Conservation (phyloP, 1,140 invertebrate species). For the Brachionus koreanus region DNA sequence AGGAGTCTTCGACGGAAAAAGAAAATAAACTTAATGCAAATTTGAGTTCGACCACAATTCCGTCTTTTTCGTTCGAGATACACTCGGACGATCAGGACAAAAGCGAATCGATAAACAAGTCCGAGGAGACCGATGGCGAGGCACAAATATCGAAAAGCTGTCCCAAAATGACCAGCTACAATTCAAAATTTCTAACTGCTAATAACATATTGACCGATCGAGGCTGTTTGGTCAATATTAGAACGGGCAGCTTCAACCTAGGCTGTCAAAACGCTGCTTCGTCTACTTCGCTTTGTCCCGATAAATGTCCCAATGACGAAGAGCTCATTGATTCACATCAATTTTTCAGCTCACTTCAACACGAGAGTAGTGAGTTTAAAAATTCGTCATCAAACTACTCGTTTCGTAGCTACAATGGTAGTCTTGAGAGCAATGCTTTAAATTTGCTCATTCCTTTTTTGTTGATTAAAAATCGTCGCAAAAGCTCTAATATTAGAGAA, state of each 20-base stretch:
- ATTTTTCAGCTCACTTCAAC: conserved; percentile 23
- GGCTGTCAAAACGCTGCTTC: neutral
- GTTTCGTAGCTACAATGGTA: neutral
- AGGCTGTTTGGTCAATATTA: neutral
- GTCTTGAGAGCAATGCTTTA: neutral
- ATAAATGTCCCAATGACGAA: conserved; percentile 2
- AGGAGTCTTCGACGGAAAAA: neutral
- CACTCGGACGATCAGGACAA: neutral
- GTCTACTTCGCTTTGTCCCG: neutral
- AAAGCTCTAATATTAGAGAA: neutral
- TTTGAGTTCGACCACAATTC: neutral
- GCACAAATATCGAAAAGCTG: neutral
- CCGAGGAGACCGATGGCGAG: neutral
- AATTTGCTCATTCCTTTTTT: conserved; percentile 9
- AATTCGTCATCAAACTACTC: conserved; percentile 13
- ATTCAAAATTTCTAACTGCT: conserved; percentile 26
- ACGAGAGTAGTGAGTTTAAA: neutral
- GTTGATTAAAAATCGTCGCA: conserved; percentile 15
- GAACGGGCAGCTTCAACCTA: conserved; percentile 11
- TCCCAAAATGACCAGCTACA: neutral
- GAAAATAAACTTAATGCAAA: neutral
- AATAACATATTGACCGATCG: conserved; percentile 30
- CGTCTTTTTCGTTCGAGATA: conserved; percentile 6
- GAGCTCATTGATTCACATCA: conserved; percentile 9
- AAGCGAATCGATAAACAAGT: neutral